A percentile compares a stretch with the other conserved stretches of the same genome.
These are phyloP conservation scores for Gonocerus acuteangulatus DNA, from an alignment of 2,888 invertebrate genomes.

Conservation along the genomic window DNA sequence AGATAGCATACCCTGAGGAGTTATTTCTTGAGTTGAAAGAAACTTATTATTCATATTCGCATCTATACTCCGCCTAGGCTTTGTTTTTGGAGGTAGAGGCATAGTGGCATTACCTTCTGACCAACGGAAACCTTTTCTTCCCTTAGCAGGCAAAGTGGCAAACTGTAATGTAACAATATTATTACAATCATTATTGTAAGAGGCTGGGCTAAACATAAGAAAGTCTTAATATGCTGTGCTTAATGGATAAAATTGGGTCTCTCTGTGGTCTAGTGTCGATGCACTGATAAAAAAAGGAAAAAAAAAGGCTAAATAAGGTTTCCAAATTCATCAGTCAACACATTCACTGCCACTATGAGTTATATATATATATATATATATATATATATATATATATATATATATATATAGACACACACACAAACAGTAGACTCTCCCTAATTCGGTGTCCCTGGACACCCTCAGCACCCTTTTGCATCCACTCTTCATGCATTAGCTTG, in stretches of 20 bases:
- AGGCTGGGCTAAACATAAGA: background rate
- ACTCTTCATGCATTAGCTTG: no score
- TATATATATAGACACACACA: no score
- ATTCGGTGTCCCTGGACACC: no score
- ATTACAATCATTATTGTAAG: background rate
- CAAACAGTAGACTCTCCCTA: no score
- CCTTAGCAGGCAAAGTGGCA: conserved; percentile 14
- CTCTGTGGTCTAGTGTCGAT: no score
- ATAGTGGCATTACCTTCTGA: conserved; percentile 32
- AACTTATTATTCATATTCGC: conserved; percentile 1
- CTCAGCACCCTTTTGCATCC: no score
- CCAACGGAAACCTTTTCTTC: background rate
- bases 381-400: no score
- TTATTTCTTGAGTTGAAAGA: conserved; percentile 17
- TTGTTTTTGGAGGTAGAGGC: conserved; percentile 35
- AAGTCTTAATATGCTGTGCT: background rate
- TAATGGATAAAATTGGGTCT: background rate
- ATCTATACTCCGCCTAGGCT: conserved; percentile 29
- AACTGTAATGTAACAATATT: conserved; percentile 15
- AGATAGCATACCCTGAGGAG: conserved; percentile 21
- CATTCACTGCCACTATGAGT: no score
- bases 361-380: no score
- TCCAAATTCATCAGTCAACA: no score
- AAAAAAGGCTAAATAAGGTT: no score
- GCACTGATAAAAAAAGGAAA: no score